Conservation (phyloP, 1,140 invertebrate genomes). For the Zelostemma sp. region DNA sequence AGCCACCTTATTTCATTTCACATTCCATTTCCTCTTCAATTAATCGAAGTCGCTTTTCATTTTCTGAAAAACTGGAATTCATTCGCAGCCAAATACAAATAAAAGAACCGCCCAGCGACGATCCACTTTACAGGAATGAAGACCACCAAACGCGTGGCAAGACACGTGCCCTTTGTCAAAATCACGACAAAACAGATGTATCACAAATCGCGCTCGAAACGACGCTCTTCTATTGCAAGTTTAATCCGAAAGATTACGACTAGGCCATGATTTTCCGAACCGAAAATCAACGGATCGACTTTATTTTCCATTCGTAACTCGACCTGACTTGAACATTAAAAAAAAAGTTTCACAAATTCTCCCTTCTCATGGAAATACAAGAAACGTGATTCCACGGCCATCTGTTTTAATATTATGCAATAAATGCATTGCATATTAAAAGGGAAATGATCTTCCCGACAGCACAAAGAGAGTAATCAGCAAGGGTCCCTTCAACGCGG, state of each 20-base stretch:
- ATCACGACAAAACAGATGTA: conserved; percentile 54
- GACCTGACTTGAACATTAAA: too few relatives aligned
- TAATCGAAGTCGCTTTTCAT: too few relatives aligned
- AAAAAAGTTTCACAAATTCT: too few relatives aligned
- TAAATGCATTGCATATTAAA: neutral
- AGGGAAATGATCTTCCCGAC: neutral
- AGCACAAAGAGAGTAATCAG: conserved; percentile 1
- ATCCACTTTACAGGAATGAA: conserved; percentile 61
- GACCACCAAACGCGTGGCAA: conserved; percentile 45
- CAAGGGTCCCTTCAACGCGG: neutral
- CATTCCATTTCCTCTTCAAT: too few relatives aligned
- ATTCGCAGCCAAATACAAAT: too few relatives aligned
- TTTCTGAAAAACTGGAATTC: too few relatives aligned
- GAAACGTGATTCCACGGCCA: too few relatives aligned
- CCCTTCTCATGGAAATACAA: neutral
- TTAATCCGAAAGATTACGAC: conserved; percentile 61
- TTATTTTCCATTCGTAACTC: too few relatives aligned
- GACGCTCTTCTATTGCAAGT: conserved; percentile 23
- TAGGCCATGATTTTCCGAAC: conserved; percentile 48
- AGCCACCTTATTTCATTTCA: too few relatives aligned
- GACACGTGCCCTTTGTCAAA: conserved; percentile 53
- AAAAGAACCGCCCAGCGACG: neutral
- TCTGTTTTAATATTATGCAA: neutral
- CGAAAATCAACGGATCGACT: neutral
- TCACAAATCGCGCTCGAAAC: conserved; percentile 47